Evolutionary conservation across 2,888 invertebrate genomes (phyloP), one percentile per base, ranked within the genome.

Genomic region (Eupeodes luniger): DNA sequence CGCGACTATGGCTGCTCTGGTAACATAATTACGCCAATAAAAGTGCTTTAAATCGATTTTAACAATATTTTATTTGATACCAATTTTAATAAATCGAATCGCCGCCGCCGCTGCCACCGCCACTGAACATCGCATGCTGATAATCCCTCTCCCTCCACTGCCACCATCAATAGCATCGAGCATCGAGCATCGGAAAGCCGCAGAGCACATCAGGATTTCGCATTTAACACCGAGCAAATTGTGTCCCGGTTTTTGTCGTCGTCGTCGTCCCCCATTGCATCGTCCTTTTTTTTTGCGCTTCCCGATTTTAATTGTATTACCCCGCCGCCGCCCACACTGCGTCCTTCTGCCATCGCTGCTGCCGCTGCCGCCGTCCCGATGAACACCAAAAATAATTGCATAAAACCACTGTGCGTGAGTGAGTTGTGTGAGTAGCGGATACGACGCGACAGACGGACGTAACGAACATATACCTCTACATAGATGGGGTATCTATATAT

Each of bases 11-110:
- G 69, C 75, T 64, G 84, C 66, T 81, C 88, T 81, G 88, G 88
- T 88, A 88, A 88, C 88, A 88, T 88, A 88, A 88, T 88, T 88
- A 88, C 85, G 84, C 88, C 84, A 85, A 88, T 88, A 88, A 88
- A 88, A 88, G 85, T 78, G 74, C 81, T 85, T 88, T 88, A 88
- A 88, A 88, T 88, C 88, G 88, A 88, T 88, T 88, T 87, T 88
- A 84, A 88, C 88, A 88, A 88, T 88, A 88, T 88, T 88, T 88
- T 88, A 88, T 85, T 88, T 88, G 84, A 88, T 88, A 88, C 84
- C 88, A 85, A 85, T 88, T 88, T 88, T 88, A 88, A 88, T 88
- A 88, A 88, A 88, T 88, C 88, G 84, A 85, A 88, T 88, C 79
- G 79, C 59, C 59, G 2, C n/a, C 9, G 57, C 27, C 34, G 5